phyloP scores from a whole-genome alignment of 2,797 vertebrate species.

The Molossus alvarezi region DNA sequence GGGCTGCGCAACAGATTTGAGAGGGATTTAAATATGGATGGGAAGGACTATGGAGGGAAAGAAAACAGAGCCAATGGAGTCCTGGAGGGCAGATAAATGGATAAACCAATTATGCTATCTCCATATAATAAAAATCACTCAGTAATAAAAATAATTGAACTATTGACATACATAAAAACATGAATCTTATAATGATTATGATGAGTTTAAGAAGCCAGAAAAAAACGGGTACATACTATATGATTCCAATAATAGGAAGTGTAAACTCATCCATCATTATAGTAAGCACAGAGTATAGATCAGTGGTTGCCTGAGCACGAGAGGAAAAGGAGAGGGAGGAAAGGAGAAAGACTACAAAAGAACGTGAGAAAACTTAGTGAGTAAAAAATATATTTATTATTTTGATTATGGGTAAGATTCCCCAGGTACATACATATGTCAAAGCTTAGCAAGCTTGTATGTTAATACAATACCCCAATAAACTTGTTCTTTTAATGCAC shows the following conservation, averaged over 20 bases:
- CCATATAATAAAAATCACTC: not conserved
- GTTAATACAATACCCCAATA: not conserved
- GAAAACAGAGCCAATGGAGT: not conserved
- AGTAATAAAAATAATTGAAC: not conserved
- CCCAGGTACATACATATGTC: not conserved
- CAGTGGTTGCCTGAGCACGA: not conserved
- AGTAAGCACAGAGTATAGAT: not conserved
- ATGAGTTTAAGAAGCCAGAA: conserved; percentile 4
- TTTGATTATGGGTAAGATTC: conserved; percentile 9
- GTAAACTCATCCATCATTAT: not conserved
- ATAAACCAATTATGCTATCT: not conserved
- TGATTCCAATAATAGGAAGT: not conserved
- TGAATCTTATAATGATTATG: not conserved
- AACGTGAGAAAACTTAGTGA: not conserved
- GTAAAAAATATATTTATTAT: not conserved
- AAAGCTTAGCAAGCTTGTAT: not conserved
- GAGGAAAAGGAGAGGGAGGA: not conserved
- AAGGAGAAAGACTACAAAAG: not conserved
- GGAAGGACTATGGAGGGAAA: not conserved
- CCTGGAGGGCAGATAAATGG: not conserved
- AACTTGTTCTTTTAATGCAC: not conserved
- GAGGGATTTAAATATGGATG: not conserved
- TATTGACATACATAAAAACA: not conserved
- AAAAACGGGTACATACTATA: not conserved
- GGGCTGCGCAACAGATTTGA: not conserved